Evolutionary conservation across 2,888 invertebrate genomes (phyloP).

Genomic region (Thecocarcelia acutangulata): DNA sequence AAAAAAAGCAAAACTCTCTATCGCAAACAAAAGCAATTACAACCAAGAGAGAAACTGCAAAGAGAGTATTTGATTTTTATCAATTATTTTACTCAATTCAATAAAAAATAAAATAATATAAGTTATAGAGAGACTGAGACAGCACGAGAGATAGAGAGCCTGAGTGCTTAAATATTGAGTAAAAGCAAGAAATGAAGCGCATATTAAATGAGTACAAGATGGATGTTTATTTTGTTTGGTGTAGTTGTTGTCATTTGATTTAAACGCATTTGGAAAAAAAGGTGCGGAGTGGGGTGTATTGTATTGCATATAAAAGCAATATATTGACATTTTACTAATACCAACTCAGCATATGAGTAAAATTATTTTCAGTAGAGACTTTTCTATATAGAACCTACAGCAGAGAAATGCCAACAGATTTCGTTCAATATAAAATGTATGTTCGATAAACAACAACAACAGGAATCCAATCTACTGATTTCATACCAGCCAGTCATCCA

Average conservation of each 20-base stretch:
- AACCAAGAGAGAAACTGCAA: conserved; percentile 27
- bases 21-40: conserved; percentile 5
- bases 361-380: conserved; percentile 20
- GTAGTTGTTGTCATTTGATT: conserved; percentile 39
- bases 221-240: conserved; percentile 52
- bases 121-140: conserved; percentile 57
- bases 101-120: conserved; percentile 49
- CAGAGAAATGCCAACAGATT: conserved; percentile 24
- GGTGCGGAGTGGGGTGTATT: conserved; percentile 3
- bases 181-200: conserved; percentile 65
- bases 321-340: conserved; percentile 67
- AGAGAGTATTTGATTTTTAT: conserved; percentile 38
- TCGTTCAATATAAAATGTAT: conserved; percentile 65
- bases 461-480: conserved; percentile 55
- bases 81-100: conserved; percentile 65
- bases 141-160: conserved; percentile 38
- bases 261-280: conserved; percentile 28
- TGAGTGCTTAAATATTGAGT: conserved; percentile 28
- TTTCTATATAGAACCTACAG: conserved; percentile 42
- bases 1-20: conserved; percentile 32
- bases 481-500: conserved; percentile 61
- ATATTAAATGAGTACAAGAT: conserved; percentile 64
- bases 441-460: conserved; percentile 64
- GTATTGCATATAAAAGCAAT: conserved; percentile 47
- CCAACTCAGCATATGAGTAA: conserved; percentile 47